Evolutionary conservation across 2,113 vertebrate species (phyloP).

Genomic region (Erythrocebus patas): DNA sequence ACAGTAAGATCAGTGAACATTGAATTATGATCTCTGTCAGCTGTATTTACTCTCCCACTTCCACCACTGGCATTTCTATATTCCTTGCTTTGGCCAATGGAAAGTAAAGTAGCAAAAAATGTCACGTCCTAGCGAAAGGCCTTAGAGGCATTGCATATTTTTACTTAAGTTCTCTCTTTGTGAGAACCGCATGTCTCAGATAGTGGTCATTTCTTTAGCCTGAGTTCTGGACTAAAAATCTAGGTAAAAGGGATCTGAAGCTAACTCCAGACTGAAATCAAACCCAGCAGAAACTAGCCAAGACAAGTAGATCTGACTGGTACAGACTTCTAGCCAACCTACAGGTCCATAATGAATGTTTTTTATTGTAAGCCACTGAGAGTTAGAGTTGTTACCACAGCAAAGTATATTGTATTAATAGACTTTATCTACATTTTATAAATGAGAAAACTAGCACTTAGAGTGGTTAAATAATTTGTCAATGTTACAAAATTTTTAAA

Average conservation of each 20-base stretch:
- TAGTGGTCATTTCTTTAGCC: neutral
- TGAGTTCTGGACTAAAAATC: neutral
- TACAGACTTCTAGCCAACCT: neutral
- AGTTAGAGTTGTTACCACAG: neutral
- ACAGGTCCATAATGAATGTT: neutral
- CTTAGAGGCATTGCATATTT: neutral
- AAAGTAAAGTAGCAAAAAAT: neutral
- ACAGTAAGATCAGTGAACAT: neutral
- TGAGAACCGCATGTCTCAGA: neutral
- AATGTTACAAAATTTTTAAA: neutral
- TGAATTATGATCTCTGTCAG: neutral
- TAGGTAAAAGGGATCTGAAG: neutral
- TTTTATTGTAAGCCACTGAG: neutral
- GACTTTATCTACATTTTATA: neutral
- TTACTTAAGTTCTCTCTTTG: neutral
- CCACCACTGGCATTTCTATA: too few species aligned
- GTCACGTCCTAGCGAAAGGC: neutral
- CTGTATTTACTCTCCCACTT: neutral
- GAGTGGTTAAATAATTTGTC: neutral
- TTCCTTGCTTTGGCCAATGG: neutral
- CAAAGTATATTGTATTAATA: neutral
- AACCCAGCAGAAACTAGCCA: neutral
- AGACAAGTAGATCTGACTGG: neutral
- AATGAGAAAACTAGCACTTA: neutral
- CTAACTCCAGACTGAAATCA: neutral